Base-by-base conservation (phyloP, 37 sponge, comb jelly and placozoan species). In the Ephydatia muelleri region DNA sequence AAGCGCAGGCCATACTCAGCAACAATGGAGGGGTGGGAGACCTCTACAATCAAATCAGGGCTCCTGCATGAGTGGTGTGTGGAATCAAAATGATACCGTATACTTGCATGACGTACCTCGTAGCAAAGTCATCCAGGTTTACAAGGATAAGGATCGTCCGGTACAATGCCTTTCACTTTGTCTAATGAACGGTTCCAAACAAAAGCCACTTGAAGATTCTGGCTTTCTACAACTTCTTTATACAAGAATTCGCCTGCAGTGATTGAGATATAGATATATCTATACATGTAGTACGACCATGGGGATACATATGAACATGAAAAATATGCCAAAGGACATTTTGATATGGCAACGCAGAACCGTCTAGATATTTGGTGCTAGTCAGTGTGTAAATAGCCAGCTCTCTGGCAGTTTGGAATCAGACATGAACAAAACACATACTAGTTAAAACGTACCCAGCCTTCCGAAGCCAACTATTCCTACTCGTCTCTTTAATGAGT, bases 21-120 rank as follows among this genome's bases (percentile, higher is more conserved):
- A 49, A 79, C 80, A 32, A 97, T 88, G 30, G 84, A 89, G 33
- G 97, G 95, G 82, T 97, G 97, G 76, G 97, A 92, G 21, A 97
- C 97, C 71, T 97, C 97, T 19, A 97, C 88, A 19, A 97, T 97
- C 72, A 97, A 74, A 83, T 97, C 91, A 80, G 97, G 87, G 23
- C 74, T 75, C 77, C 89, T 94, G 65, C 33, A 69, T 0, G 25
- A 28, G 13, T 11, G 6, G 47, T 43, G 47, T 43, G 47, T 8
- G 13, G n/a, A n/a, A n/a, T n/a, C 25, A 5, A 25, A 75, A 35
- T 75, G 33, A 33, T 5, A 43, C 48, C 47, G 8, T 43, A 43
- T 11, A 69, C 4, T 43, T 4, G 47, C 8, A 8, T 43, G 47
- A 57, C 64, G 29, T 83, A 74, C 91, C 84, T 87, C 65, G 64